These are phyloP conservation scores for Bradypodion ventrale DNA, from an alignment of 2,797 vertebrate species.

Conservation along the genomic window DNA sequence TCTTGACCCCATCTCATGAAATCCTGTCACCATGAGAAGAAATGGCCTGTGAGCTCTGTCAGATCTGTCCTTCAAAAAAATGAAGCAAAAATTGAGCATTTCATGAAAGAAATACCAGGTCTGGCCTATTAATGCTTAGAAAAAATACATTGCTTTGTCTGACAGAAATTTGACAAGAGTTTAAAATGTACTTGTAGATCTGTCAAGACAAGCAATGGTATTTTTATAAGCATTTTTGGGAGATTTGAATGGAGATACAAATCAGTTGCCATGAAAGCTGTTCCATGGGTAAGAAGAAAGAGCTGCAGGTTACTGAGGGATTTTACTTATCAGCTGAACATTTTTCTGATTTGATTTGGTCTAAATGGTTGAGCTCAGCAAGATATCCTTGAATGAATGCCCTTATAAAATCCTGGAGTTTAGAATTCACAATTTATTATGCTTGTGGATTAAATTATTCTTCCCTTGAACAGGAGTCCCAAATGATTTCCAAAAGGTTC, in stretches of 20 bases:
- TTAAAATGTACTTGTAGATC: slow-evolving; percentile 24
- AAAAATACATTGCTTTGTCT: slow-evolving; percentile 29
- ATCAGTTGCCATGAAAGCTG: not conserved
- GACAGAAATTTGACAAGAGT: slow-evolving; percentile 37
- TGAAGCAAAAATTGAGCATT: slow-evolving; percentile 44
- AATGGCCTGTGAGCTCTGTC: slow-evolving; percentile 29
- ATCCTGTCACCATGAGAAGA: slow-evolving; percentile 37
- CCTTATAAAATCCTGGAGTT: not conserved
- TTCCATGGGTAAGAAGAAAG: not conserved
- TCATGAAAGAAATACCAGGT: not conserved
- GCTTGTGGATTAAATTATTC: accelerated
- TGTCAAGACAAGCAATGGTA: slow-evolving; percentile 20
- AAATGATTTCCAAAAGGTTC: not conserved
- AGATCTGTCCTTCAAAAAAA: slow-evolving; percentile 38
- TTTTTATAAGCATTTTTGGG: slow-evolving; percentile 28
- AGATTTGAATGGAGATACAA: slow-evolving; percentile 18
- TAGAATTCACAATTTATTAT: not conserved
- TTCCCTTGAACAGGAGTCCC: not conserved
- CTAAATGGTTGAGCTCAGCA: not conserved
- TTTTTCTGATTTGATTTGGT: accelerated
- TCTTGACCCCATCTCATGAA: slow-evolving; percentile 54
- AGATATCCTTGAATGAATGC: not conserved
- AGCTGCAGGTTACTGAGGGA: slow-evolving; percentile 8
- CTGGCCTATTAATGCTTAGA: slow-evolving; percentile 42
- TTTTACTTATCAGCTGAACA: not conserved